Percentiles rank a stretch among this genome's conserved stretches.
These are phyloP conservation scores for Diogma glabrata DNA, from an alignment of 2,888 invertebrate species.

Conservation along the genomic window DNA sequence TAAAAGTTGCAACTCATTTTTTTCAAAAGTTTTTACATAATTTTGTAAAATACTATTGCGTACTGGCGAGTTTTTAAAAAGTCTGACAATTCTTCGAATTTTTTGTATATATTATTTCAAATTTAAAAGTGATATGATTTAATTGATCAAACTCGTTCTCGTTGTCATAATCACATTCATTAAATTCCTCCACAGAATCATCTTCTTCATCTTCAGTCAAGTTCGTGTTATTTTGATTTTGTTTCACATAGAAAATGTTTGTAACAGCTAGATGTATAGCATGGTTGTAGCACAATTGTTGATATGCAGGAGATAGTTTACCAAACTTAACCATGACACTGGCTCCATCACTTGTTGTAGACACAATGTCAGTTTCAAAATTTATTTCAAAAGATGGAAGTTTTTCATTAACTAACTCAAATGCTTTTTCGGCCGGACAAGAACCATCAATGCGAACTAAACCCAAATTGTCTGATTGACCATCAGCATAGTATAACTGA, in stretches of 20 bases:
- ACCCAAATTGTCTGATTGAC: constrained; percentile 7
- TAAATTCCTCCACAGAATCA: too few relatives aligned
- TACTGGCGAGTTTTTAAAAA: too few relatives aligned
- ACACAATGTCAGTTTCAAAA: constrained; percentile 4
- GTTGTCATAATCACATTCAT: too few relatives aligned
- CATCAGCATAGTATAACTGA: constrained; percentile 7
- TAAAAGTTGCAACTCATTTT: too few relatives aligned
- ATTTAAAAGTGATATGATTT: too few relatives aligned
- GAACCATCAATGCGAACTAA: constrained; percentile 9
- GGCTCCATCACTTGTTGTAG: constrained; percentile 8
- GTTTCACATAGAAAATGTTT: constrained; percentile 5
- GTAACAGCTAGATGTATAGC: constrained; percentile 8
- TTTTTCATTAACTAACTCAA: constrained; percentile 2
- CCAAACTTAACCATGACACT: constrained; percentile 9
- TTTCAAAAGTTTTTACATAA: too few relatives aligned
- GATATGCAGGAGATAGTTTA: constrained; percentile 1
- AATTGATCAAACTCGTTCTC: too few relatives aligned
- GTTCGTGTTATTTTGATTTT: too few relatives aligned
- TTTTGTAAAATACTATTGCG: too few relatives aligned
- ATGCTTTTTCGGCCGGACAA: constrained; percentile 5
- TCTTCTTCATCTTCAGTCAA: too few relatives aligned
- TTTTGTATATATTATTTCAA: too few relatives aligned
- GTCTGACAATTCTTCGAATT: too few relatives aligned
- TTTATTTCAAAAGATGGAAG: neutral
- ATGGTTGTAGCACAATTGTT: constrained; percentile 12